These are phyloP conservation scores for Macrocentrus cingulum DNA, from an alignment of 1,140 invertebrate genomes.

Conservation along the genomic window DNA sequence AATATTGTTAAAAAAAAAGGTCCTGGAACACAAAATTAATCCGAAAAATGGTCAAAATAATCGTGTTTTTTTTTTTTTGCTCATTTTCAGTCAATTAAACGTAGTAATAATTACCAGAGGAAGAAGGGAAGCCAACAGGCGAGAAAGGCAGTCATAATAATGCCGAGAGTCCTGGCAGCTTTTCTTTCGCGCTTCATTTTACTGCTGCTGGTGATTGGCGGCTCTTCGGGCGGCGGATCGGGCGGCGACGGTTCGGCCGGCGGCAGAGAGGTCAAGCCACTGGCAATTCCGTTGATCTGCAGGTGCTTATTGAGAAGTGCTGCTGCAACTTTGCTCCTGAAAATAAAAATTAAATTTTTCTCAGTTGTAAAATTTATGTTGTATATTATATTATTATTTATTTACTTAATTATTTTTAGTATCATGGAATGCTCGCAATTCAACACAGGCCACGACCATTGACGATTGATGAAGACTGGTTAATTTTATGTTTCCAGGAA, in stretches of 20 bases:
- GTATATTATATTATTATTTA: too few species aligned
- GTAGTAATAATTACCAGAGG: slow-evolving; percentile 67
- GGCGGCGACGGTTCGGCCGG: slow-evolving; percentile 53
- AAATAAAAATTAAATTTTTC: slow-evolving; percentile 30
- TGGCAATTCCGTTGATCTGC: slow-evolving; percentile 82
- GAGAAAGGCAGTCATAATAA: slow-evolving; percentile 92
- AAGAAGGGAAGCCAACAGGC: slow-evolving; percentile 96
- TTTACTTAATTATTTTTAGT: too few species aligned
- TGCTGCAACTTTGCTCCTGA: slow-evolving; percentile 81
- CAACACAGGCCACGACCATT: background rate
- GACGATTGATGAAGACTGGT: background rate
- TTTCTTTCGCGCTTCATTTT: slow-evolving; percentile 92
- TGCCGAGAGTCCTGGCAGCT: slow-evolving; percentile 90
- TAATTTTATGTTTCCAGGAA: background rate
- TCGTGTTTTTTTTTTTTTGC: too few species aligned
- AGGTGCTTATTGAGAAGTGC: slow-evolving; percentile 82
- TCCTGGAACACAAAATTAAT: too few species aligned
- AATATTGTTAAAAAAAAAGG: too few species aligned
- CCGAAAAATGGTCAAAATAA: too few species aligned
- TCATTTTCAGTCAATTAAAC: too few species aligned
- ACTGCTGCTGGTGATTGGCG: slow-evolving; percentile 63
- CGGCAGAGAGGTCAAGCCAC: slow-evolving; percentile 65
- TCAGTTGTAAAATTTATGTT: too few species aligned
- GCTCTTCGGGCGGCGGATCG: slow-evolving; percentile 54
- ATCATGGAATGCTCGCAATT: too few species aligned